A percentile compares a stretch with the other conserved stretches of the same genome.
phyloP scores from a whole-genome alignment of 2,113 vertebrate species.

The Tachysurus fulvidraco region DNA sequence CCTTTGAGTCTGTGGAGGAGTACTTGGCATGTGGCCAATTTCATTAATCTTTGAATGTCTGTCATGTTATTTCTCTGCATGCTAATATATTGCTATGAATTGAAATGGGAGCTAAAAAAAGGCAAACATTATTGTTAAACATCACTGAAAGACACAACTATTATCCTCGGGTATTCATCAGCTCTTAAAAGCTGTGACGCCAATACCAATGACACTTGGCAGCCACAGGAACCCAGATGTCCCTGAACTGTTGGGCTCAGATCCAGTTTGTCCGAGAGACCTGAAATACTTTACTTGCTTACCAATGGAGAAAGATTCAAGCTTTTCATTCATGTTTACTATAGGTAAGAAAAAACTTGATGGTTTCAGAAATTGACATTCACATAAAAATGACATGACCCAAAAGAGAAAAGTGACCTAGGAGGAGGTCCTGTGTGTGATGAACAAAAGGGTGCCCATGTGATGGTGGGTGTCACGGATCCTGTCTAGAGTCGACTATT shows the following conservation, averaged over 20 bases:
- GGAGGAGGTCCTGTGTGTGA: slow-evolving; percentile 8
- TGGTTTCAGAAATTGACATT: slow-evolving; percentile 12
- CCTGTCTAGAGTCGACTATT: slow-evolving; percentile 48
- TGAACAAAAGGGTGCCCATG: slow-evolving; percentile 35
- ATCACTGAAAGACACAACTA: slow-evolving; percentile 19
- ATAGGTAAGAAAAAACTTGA: background rate
- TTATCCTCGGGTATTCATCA: slow-evolving; percentile 64
- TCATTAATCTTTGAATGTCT: slow-evolving; percentile 2
- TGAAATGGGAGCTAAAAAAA: background rate
- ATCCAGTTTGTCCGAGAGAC: slow-evolving; percentile 53
- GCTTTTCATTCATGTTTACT: slow-evolving; percentile 18
- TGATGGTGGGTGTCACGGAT: too few relatives aligned
- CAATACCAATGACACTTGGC: slow-evolving; percentile 64
- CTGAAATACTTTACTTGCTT: slow-evolving; percentile 46
- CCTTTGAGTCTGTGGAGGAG: slow-evolving; percentile 54
- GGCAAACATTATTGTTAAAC: slow-evolving; percentile 13
- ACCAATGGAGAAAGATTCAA: slow-evolving; percentile 33
- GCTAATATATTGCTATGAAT: slow-evolving; percentile 8
- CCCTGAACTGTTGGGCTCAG: slow-evolving; percentile 53
- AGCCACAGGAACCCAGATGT: slow-evolving; percentile 55
- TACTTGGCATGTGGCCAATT: slow-evolving; percentile 30
- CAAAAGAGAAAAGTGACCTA: slow-evolving; percentile 28
- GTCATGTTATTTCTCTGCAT: background rate
- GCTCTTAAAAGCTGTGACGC: slow-evolving; percentile 63
- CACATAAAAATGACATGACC: background rate